Evolutionary conservation across 2,888 invertebrate species (phyloP).

Genomic region (Caradrina kadenii): DNA sequence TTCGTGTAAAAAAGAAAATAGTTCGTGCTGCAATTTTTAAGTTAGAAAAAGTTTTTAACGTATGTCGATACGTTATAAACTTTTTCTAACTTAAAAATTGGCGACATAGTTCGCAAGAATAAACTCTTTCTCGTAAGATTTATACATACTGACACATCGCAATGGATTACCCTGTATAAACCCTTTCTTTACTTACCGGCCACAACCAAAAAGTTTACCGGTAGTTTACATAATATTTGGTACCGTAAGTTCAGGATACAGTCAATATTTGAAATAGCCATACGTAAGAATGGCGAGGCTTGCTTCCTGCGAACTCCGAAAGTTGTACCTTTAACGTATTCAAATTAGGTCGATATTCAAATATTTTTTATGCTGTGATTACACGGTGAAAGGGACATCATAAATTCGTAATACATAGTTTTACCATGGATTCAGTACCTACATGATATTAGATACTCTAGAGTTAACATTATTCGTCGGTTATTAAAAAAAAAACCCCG

Average conservation of each 20-base stretch:
- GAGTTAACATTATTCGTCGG: too few species aligned
- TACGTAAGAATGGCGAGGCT: background rate
- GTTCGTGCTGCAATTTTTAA: too few species aligned
- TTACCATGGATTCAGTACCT: too few species aligned
- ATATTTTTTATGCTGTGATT: background rate
- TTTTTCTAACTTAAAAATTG: too few species aligned
- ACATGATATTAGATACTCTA: too few species aligned
- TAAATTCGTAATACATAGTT: too few species aligned
- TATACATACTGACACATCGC: background rate
- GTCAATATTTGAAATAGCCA: background rate
- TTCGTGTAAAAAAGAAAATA: too few species aligned
- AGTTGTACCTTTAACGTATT: background rate
- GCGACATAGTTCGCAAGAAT: too few species aligned
- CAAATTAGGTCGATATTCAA: background rate
- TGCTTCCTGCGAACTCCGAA: background rate
- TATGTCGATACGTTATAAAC: too few species aligned
- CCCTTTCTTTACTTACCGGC: background rate
- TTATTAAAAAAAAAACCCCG: too few species aligned
- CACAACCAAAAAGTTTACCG: background rate
- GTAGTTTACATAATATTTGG: background rate
- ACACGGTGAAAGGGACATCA: too few species aligned
- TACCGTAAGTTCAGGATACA: background rate
- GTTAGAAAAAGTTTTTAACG: too few species aligned
- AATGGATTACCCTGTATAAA: background rate
- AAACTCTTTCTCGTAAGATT: background rate